Conservation (phyloP, 2,113 vertebrate genomes). For the Sander lucioperca region DNA sequence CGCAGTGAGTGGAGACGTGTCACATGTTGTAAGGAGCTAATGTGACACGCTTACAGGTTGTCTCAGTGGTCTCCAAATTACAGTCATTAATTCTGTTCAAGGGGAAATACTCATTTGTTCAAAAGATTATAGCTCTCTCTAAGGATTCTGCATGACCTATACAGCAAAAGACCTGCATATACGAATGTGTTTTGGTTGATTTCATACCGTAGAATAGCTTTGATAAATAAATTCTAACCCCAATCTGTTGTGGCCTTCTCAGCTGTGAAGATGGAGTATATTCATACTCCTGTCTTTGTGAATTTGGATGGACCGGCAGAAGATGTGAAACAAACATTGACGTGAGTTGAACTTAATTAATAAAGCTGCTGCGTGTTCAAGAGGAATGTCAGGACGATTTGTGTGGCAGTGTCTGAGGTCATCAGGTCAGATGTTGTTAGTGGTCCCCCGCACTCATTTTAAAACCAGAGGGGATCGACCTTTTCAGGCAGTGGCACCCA, state of each 20-base stretch:
- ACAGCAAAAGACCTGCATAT: neutral
- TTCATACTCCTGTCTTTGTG: conserved; percentile 83
- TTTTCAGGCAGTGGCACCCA: too few relatives aligned
- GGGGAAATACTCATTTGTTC: conserved; percentile 74
- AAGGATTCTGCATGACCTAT: conserved; percentile 13
- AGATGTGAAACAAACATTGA: conserved; percentile 87
- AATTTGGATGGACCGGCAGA: conserved; percentile 83
- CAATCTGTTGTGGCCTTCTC: conserved; percentile 66
- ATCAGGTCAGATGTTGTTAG: too few relatives aligned
- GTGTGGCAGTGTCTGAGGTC: conserved; percentile 21
- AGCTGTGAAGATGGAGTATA: conserved; percentile 85
- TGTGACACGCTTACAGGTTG: conserved; percentile 76
- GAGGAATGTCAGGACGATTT: conserved; percentile 36
- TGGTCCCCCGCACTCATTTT: too few relatives aligned
- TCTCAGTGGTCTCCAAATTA: conserved; percentile 78
- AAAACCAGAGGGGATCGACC: too few relatives aligned
- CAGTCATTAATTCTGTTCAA: conserved; percentile 79
- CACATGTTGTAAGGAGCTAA: conserved; percentile 75
- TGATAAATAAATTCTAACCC: conserved; percentile 34
- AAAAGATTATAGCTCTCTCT: conserved; percentile 20
- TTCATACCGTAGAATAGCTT: neutral
- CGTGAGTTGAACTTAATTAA: conserved; percentile 79
- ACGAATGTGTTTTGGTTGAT: conserved; percentile 15
- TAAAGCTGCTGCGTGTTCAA: conserved; percentile 39
- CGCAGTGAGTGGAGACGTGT: conserved; percentile 57